Evolutionary conservation across 1,140 invertebrate species (phyloP).

Genomic region (Papilio glaucus): DNA sequence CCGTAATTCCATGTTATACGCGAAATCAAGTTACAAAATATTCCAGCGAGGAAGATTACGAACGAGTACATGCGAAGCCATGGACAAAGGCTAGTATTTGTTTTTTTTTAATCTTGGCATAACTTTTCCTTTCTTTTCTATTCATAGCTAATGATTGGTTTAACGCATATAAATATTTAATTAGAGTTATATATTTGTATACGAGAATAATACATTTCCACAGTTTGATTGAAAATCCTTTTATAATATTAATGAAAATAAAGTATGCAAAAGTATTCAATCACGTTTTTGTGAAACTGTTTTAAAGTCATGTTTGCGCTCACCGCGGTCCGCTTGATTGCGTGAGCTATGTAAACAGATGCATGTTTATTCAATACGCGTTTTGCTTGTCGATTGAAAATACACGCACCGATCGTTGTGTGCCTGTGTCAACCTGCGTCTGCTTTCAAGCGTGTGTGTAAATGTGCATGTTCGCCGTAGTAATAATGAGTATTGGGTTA

Average conservation of each 20-base stretch:
- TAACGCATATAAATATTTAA: not conserved
- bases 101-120: too few relatives aligned
- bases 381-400: not conserved
- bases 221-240: not conserved
- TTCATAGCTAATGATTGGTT: not conserved
- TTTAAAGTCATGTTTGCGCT: not conserved
- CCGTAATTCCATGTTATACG: too few relatives aligned
- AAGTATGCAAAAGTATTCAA: not conserved
- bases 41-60: too few relatives aligned
- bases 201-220: not conserved
- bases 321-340: not conserved
- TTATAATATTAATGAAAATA: not conserved
- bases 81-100: too few relatives aligned
- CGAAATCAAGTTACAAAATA: too few relatives aligned
- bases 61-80: too few relatives aligned
- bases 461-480: not conserved
- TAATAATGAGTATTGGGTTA: too few relatives aligned
- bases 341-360: not conserved
- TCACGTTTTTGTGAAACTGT: not conserved
- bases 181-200: too few relatives aligned
- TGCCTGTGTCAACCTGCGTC: not conserved
- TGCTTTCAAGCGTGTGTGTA: not conserved
- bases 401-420: not conserved
- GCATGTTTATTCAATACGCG: slow-evolving; percentile 15
- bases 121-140: too few relatives aligned